phyloP scores from a whole-genome alignment of 2,888 invertebrate genomes.

The Synanthedon vespiformis region DNA sequence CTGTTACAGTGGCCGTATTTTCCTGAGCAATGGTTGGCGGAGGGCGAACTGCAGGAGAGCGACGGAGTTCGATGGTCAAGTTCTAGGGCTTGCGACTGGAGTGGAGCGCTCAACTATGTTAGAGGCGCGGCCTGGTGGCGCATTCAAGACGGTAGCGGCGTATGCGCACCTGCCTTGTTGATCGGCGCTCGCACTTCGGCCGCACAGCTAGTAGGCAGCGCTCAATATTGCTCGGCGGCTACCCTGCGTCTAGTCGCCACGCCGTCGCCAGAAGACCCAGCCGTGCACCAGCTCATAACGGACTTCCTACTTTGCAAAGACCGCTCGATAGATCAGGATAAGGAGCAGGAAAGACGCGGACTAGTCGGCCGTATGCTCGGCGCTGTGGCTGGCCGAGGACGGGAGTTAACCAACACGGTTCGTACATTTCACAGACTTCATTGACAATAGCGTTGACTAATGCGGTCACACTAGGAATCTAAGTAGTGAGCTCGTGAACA shows the following conservation, averaged over 20 bases:
- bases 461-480: no score
- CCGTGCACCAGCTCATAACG: slow-evolving; percentile 31
- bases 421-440: no score
- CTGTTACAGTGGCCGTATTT: slow-evolving; percentile 49
- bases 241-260: slow-evolving; percentile 35
- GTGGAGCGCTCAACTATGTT: slow-evolving; percentile 53
- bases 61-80: slow-evolving; percentile 28
- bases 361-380: slow-evolving; percentile 47
- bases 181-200: slow-evolving; percentile 37
- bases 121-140: slow-evolving; percentile 62
- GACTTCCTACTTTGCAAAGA: slow-evolving; percentile 37
- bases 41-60: slow-evolving; percentile 28
- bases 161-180: slow-evolving; percentile 32
- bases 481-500: no score
- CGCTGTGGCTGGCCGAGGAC: slow-evolving; percentile 48
- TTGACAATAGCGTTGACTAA: no score
- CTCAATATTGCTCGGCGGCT: slow-evolving; percentile 35
- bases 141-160: slow-evolving; percentile 22
- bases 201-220: slow-evolving; percentile 48
- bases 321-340: neutral
- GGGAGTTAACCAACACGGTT: slow-evolving; percentile 34
- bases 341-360: slow-evolving; percentile 25
- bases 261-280: slow-evolving; percentile 30
- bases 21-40: slow-evolving; percentile 57
- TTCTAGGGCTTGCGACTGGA: slow-evolving; percentile 53